Evolutionary conservation across 2,888 invertebrate genomes (phyloP).

Genomic region (Trichogramma evanescens): DNA sequence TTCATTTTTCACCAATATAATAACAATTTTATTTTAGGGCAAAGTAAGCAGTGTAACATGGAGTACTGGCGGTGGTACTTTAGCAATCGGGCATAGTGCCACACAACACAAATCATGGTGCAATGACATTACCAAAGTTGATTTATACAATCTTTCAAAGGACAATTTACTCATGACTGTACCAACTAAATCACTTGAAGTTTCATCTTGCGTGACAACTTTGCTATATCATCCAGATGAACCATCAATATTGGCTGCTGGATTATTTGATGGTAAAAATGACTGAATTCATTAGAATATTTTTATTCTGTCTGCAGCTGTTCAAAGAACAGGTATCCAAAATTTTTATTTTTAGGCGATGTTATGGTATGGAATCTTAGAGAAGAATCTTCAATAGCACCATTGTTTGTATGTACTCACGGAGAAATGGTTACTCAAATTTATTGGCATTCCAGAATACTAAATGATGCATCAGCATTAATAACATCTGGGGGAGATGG

Average conservation of each 20-base stretch:
- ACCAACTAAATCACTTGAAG: constrained; percentile 33
- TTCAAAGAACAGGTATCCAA: not conserved
- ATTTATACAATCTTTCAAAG: constrained; percentile 36
- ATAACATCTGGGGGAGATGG: constrained; percentile 41
- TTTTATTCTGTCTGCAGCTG: not conserved
- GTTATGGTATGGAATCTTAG: constrained; percentile 43
- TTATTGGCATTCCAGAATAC: constrained; percentile 35
- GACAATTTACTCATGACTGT: constrained; percentile 31
- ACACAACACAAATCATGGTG: constrained; percentile 41
- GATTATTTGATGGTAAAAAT: constrained; percentile 40
- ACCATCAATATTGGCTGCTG: constrained; percentile 50
- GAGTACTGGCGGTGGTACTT: constrained; percentile 41
- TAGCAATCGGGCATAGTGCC: constrained; percentile 35
- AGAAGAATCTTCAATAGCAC: constrained; percentile 32
- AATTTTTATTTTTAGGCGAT: constrained; percentile 32
- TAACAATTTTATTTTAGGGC: constrained; percentile 28
- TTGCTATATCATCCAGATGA: constrained; percentile 50
- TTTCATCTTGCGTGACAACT: constrained; percentile 47
- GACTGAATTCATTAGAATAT: constrained; percentile 1
- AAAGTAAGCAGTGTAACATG: constrained; percentile 40
- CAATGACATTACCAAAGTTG: constrained; percentile 38
- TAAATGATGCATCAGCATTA: constrained; percentile 33
- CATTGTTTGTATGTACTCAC: constrained; percentile 35
- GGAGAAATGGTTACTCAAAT: constrained; percentile 38
- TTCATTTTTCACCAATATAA: not conserved